phyloP scores from a whole-genome alignment of 2,888 invertebrate species.

The Melanostoma mellinum region DNA sequence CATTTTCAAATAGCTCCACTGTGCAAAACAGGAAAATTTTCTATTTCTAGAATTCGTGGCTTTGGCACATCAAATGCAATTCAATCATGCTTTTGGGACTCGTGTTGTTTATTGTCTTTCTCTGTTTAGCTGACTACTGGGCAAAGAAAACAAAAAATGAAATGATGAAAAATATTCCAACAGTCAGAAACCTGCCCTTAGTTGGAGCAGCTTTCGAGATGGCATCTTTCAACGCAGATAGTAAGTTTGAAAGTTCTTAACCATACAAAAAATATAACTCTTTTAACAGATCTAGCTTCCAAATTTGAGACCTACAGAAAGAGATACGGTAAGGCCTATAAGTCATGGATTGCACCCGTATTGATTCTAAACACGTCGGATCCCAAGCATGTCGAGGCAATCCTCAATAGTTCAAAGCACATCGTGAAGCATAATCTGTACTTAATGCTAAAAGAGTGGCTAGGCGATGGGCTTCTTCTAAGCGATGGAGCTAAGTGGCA shows the following conservation, averaged over 20 bases:
- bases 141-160: conserved; percentile 55
- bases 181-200: conserved; percentile 77
- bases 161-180: conserved; percentile 74
- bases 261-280: not conserved
- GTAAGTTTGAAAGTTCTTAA: conserved; percentile 72
- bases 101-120: conserved; percentile 46
- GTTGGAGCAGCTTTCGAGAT: conserved; percentile 76
- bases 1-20: no score
- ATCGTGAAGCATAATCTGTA: conserved; percentile 78
- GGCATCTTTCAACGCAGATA: conserved; percentile 77
- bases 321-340: conserved; percentile 77
- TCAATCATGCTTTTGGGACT: conserved; percentile 49
- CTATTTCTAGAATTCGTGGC: not conserved
- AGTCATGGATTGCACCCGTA: conserved; percentile 74
- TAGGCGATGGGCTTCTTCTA: conserved; percentile 79
- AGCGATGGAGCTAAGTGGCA: conserved; percentile 84
- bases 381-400: conserved; percentile 75
- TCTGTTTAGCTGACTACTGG: conserved; percentile 54
- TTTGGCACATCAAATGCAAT: not conserved
- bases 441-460: conserved; percentile 77
- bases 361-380: conserved; percentile 77
- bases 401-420: conserved; percentile 77
- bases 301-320: conserved; percentile 74
- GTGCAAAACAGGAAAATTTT: not conserved
- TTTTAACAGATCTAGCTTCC: conserved; percentile 74